Evolutionary conservation across 2,113 vertebrate species (phyloP).

Genomic region (Prietella phreatophila): DNA sequence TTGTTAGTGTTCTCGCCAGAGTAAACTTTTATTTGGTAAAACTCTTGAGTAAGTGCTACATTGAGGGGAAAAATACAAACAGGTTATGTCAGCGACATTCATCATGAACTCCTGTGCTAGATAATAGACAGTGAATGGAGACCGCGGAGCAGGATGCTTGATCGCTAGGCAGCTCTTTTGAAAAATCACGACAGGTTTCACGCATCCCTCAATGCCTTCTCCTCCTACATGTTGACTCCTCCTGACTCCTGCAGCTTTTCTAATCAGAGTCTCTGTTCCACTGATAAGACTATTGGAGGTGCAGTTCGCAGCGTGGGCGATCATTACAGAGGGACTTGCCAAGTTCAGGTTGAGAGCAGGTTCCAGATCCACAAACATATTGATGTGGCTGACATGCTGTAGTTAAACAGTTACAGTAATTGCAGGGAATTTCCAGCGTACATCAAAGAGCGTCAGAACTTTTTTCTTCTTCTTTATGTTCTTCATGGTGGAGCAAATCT

Average conservation of each 20-base stretch:
- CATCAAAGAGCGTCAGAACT: neutral
- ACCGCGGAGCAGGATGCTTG: neutral
- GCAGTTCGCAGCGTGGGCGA: constrained; percentile 21
- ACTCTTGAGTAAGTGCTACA: neutral
- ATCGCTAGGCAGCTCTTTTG: constrained; percentile 25
- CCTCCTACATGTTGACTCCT: neutral
- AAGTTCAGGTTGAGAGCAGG: constrained; percentile 9
- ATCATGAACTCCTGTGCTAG: neutral
- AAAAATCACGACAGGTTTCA: constrained; percentile 15
- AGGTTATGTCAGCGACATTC: constrained; percentile 5
- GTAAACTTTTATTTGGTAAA: neutral
- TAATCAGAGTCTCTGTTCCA: constrained; percentile 21
- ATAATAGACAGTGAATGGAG: neutral
- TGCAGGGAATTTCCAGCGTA: constrained; percentile 3
- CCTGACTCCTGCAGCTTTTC: constrained; percentile 6
- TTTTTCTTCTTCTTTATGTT: neutral
- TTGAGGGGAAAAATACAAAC: neutral
- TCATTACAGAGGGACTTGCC: constrained; percentile 38
- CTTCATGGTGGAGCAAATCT: neutral
- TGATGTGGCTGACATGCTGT: constrained; percentile 2
- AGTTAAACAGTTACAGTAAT: constrained; percentile 43
- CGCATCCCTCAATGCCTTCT: constrained; percentile 6
- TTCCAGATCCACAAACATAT: constrained; percentile 23
- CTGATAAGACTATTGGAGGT: constrained; percentile 23
- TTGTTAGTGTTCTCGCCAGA: neutral